These are phyloP conservation scores for Tragelaphus imberbis DNA, from an alignment of 2,113 vertebrate genomes.

Conservation along the genomic window DNA sequence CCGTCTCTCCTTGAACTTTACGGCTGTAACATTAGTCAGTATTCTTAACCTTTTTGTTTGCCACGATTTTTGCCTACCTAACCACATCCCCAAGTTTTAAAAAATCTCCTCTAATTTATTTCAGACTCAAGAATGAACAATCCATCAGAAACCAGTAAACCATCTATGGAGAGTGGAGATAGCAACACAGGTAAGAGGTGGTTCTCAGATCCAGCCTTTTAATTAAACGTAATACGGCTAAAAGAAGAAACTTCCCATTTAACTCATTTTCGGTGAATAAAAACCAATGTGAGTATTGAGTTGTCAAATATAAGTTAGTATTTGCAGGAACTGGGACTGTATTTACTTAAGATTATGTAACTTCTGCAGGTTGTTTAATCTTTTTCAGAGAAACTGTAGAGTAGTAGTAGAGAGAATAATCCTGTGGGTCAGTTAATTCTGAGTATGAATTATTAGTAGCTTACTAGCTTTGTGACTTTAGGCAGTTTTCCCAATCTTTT, in stretches of 20 bases:
- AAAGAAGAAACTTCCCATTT: background rate
- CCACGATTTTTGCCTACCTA: background rate
- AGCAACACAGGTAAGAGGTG: slow-evolving; percentile 88
- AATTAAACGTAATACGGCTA: background rate
- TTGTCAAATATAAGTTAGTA: background rate
- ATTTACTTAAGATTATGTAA: background rate
- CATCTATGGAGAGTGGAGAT: slow-evolving; percentile 93
- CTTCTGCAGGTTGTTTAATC: background rate
- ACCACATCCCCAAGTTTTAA: background rate
- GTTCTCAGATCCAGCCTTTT: background rate
- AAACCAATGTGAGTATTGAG: background rate
- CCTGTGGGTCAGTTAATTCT: background rate
- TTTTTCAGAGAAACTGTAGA: background rate
- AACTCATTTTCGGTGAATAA: background rate
- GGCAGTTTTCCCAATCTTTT: background rate
- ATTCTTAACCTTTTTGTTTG: background rate
- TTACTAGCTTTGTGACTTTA: background rate
- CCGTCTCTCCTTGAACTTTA: background rate
- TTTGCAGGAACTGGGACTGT: background rate
- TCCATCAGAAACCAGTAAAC: slow-evolving; percentile 96
- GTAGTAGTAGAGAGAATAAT: background rate
- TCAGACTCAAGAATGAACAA: slow-evolving; percentile 99
- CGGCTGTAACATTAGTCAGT: background rate
- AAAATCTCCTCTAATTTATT: slow-evolving; percentile 74
- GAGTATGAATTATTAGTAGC: background rate